Base-by-base conservation (phyloP, 2,888 invertebrate genomes). In the Ochropleura leucogaster region DNA sequence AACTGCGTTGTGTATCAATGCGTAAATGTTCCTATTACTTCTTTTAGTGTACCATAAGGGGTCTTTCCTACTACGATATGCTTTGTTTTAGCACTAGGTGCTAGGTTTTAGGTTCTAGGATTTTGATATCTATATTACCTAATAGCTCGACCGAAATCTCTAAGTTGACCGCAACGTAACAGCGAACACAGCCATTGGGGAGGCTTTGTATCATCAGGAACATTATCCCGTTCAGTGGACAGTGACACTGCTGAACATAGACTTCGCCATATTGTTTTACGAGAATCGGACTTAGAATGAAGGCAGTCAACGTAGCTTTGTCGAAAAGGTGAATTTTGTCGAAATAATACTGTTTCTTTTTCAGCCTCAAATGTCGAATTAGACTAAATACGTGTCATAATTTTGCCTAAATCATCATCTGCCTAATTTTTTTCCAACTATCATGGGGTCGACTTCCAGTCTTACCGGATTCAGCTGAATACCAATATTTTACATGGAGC, bases 331-430 rank as follows among this genome's bases (percentile, higher is more conserved):
- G 16, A 16, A 8, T 20, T 40, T 4, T 57, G 16, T 57, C 30
- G 14, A 57, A 8, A n/a, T n/a, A n/a, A n/a, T n/a, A n/a, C n/a
- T n/a, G 30, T 30, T 30, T 30, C 30, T 30, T 30, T 12, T 7
- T 62, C 1, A 5, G 62, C 44, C 44, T 42, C 6, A 18, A n/a
- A 3, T 42, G 10, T 57, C 16, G 30, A 30, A 8, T 18, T 10
- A 42, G n/a, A 60, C n/a, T 62, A 62, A 44, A 46, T 14, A 72
- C 18, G 12, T 53, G 12, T 16, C 49, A 55, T 16, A 0, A 4
- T 44, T 40, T 60, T 51, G 63, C 7, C 30, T 44, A 73, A 30
- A 70, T 77, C 65, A 67, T 30, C 30, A 30, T 30, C 30, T 30
- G 30, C 3, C 30, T 30, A 30, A 3, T 30, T 3, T 30, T 30